phyloP scores from a whole-genome alignment of 2,797 vertebrate species.

The Simalia tracyae region DNA sequence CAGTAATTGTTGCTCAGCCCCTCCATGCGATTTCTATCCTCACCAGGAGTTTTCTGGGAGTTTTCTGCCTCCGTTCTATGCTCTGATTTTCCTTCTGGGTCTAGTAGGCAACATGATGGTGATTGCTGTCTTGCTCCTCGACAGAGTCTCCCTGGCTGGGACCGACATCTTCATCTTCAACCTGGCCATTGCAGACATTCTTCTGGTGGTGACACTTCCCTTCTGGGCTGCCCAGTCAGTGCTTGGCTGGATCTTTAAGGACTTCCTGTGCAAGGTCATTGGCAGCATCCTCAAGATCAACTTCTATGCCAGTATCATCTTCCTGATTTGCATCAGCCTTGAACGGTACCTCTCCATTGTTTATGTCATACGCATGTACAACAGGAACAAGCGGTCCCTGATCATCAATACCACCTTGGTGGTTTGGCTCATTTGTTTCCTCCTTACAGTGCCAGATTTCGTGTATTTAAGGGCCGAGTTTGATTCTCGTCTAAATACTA shows the following conservation, averaged over 20 bases:
- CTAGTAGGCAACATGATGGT: conserved; percentile 79
- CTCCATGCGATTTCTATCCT: conserved; percentile 58
- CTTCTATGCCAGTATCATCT: conserved; percentile 69
- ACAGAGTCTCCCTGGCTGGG: conserved; percentile 70
- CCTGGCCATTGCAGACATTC: conserved; percentile 76
- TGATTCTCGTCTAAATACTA: conserved; percentile 50
- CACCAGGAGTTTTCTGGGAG: conserved; percentile 69
- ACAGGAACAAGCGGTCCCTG: conserved; percentile 27
- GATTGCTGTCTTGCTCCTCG: conserved; percentile 72
- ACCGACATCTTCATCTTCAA: conserved; percentile 85
- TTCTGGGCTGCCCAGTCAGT: conserved; percentile 77
- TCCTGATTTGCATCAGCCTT: conserved; percentile 71
- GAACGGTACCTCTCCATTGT: conserved; percentile 73
- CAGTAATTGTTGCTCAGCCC: conserved; percentile 26
- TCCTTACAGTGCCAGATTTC: conserved; percentile 68
- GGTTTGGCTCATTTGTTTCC: conserved; percentile 62
- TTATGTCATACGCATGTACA: conserved; percentile 68
- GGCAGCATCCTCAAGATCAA: conserved; percentile 82
- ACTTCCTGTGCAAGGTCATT: conserved; percentile 77
- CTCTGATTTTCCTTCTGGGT: conserved; percentile 74
- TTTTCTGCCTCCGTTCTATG: conserved; percentile 77
- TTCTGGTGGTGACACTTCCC: conserved; percentile 82
- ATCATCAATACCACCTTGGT: conserved; percentile 52
- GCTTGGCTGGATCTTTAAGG: conserved; percentile 79
- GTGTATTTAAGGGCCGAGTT: conserved; percentile 36